Evolutionary conservation across 2,113 vertebrate species (phyloP).

Genomic region (Tachysurus fulvidraco): DNA sequence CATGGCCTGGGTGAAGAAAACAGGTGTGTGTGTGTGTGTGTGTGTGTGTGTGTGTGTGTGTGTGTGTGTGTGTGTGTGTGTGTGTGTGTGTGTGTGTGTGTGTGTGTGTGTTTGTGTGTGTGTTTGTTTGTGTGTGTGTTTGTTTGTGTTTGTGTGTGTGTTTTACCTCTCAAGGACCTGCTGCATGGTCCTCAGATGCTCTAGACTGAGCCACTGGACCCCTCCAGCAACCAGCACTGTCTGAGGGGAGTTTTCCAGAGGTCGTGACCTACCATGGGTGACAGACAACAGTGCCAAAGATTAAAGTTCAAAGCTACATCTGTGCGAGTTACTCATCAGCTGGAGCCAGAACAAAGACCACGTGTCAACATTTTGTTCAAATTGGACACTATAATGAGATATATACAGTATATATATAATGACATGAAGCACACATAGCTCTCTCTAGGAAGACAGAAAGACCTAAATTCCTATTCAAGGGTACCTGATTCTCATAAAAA

Average conservation of each 20-base stretch:
- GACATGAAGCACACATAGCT: not conserved
- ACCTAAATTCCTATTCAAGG: not conserved
- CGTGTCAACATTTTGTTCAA: not conserved
- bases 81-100: too few species aligned
- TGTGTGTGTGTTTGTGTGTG: too few species aligned
- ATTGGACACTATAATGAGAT: not conserved
- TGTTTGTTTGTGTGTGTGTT: too few species aligned
- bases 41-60: too few species aligned
- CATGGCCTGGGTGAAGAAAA: not conserved
- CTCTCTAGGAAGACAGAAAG: not conserved
- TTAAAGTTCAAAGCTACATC: constrained; percentile 37
- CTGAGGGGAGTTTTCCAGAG: constrained; percentile 81
- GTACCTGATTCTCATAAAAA: not conserved
- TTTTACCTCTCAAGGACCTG: constrained; percentile 84
- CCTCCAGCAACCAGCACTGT: constrained; percentile 91
- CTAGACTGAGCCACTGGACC: constrained; percentile 92
- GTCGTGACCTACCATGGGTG: constrained; percentile 80
- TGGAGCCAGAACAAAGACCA: not conserved
- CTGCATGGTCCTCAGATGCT: constrained; percentile 85
- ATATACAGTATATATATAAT: not conserved
- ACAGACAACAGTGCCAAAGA: constrained; percentile 56
- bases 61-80: too few species aligned
- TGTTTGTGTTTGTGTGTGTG: too few species aligned
- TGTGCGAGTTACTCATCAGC: constrained; percentile 3
- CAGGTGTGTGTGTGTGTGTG: constrained; percentile 14